Evolutionary conservation across 2,113 vertebrate genomes (phyloP).

Genomic region (Hucho hucho): DNA sequence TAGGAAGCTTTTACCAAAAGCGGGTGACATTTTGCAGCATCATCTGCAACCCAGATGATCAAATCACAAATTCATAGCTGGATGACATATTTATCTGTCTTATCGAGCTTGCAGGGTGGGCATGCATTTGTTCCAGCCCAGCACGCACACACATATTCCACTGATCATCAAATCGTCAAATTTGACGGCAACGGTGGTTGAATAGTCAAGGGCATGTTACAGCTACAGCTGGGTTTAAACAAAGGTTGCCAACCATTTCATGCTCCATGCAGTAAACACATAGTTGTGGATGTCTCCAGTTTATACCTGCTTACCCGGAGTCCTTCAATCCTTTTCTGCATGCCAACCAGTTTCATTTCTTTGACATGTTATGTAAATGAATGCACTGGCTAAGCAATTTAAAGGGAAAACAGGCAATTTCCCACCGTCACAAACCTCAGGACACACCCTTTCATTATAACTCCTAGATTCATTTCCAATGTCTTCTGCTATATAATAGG

Average conservation of each 20-base stretch:
- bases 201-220: too few species aligned
- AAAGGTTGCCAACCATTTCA: too few species aligned
- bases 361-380: not conserved
- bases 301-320: too few species aligned
- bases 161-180: too few species aligned
- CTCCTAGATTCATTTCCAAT: not conserved
- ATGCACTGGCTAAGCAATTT: not conserved
- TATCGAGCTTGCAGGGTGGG: too few species aligned
- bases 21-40: not conserved
- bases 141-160: too few species aligned
- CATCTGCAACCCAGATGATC: not conserved
- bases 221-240: too few species aligned
- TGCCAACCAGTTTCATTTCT: not conserved
- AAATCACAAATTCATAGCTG: not conserved
- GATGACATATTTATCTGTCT: too few species aligned
- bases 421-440: not conserved
- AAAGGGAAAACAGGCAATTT: conserved; percentile 5
- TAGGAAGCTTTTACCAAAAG: not conserved
- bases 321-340: not conserved
- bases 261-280: too few species aligned
- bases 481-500: not conserved
- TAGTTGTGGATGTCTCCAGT: too few species aligned
- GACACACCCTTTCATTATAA: not conserved
- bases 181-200: too few species aligned
- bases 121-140: too few species aligned